Base-by-base conservation (phyloP, 1,140 invertebrate genomes). In the Carposina sasakii region DNA sequence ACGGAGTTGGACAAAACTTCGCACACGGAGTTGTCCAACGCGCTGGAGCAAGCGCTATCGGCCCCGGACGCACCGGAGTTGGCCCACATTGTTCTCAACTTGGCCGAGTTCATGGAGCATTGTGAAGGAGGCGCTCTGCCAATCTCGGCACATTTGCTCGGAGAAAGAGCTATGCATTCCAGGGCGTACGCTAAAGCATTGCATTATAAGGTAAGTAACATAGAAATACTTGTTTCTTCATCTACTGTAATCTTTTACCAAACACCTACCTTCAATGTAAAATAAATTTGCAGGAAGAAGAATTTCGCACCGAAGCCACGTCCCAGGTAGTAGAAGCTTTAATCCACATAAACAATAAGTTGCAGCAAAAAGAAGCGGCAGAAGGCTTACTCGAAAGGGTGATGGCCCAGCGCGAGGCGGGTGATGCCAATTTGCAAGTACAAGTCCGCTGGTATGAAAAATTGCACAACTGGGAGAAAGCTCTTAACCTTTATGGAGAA, bases 71-170 rank as follows among this genome's bases (percentile, higher is more conserved):
- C 98, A 40, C 95, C 97, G 0, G 98, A 99, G 81, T 93, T 99
- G 22, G 99, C 97, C 0, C 98, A 99, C 70, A 98, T 97, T 0
- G 94, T 99, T 49, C 86, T 99, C 1, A 99, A 99, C 85, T 85
- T 99, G 20, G 97, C 97, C 0, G 98, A 99, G 84, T 99, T 99
- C 66, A 99, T 99, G 96, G 98, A 99, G 66, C 98, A 99, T 71
- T 99, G 97, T 73, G 98, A 99, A 70, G 96, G 96, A 51, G 97
- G 98, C 12, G 94, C 96, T 0, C 81, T 99, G 44, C 97, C 98
- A 0, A 87, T 99, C 16, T 92, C 97, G 49, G 90, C 93, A 0
- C 91, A 93, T 39, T 81, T 99, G 15, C 71, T 95, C 0, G 93
- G 93, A 0, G 91, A 94, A 52, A 85, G 92, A 24, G 94, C 94